A percentile compares a stretch with the other conserved stretches of the same genome.
phyloP scores from a whole-genome alignment of 2,888 invertebrate genomes.

The Terebella lapidaria region DNA sequence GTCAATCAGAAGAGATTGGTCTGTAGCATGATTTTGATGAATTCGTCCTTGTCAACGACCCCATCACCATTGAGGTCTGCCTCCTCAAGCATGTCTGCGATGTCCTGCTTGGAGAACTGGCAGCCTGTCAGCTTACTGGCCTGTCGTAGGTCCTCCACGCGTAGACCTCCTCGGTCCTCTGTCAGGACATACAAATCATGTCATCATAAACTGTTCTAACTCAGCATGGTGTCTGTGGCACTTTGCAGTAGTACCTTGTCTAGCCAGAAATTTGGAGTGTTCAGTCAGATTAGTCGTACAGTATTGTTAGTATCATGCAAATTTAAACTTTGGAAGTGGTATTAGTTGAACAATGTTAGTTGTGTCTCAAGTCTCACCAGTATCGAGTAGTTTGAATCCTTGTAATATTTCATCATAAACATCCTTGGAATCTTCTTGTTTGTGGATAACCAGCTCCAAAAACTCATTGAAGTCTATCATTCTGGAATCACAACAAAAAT shows the following conservation, averaged over 20 bases:
- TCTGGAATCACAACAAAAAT: slow-evolving; percentile 32
- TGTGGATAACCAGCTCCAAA: slow-evolving; percentile 48
- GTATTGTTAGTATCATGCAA: no score
- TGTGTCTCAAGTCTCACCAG: slow-evolving; percentile 39
- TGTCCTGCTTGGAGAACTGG: slow-evolving; percentile 42
- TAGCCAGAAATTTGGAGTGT: no score
- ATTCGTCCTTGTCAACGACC: slow-evolving; percentile 47
- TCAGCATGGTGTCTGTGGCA: no score
- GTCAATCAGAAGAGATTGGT: slow-evolving; percentile 44
- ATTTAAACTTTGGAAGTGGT: no score
- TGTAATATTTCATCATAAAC: slow-evolving; percentile 49
- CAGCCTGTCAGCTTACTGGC: slow-evolving; percentile 40
- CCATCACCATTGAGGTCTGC: slow-evolving; percentile 52
- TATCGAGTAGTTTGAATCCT: slow-evolving; percentile 50
- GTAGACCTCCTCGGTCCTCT: slow-evolving; percentile 32
- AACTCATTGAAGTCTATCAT: slow-evolving; percentile 46
- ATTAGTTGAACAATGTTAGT: no score
- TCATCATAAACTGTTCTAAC: no score
- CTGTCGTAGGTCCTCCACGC: slow-evolving; percentile 37
- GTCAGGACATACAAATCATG: slow-evolving; percentile 3
- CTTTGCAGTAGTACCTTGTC: no score
- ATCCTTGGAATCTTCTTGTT: slow-evolving; percentile 47
- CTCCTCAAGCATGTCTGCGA: slow-evolving; percentile 50
- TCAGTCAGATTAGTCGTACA: no score
- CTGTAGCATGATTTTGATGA: slow-evolving; percentile 49